Percentiles rank a stretch among this genome's conserved stretches.
Evolutionary conservation across 2,888 invertebrate genomes (phyloP).

Genomic region (Cheilosia scutellata): DNA sequence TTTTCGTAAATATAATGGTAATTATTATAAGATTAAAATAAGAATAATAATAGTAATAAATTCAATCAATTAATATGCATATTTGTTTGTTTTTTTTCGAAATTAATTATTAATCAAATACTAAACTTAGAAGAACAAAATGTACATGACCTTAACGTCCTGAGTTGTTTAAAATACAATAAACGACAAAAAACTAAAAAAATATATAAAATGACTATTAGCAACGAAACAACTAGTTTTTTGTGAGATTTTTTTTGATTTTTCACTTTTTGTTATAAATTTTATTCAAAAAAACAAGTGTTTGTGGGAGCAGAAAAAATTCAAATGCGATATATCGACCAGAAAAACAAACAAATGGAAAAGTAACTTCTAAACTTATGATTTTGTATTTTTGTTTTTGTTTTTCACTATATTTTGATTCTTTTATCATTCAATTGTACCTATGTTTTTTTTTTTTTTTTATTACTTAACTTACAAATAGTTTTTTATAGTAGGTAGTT

Average conservation of each 20-base stretch:
- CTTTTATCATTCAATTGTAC: constrained; percentile 45
- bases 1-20: constrained; percentile 58
- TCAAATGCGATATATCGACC: constrained; percentile 71
- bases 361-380: constrained; percentile 22
- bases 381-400: background rate
- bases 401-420: constrained; percentile 40
- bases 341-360: constrained; percentile 67
- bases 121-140: constrained; percentile 61
- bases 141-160: constrained; percentile 69
- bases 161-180: constrained; percentile 45
- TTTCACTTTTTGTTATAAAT: background rate
- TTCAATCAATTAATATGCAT: constrained; percentile 54
- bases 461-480: constrained; percentile 46
- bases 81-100: constrained; percentile 30
- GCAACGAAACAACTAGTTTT: constrained; percentile 66
- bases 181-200: constrained; percentile 23
- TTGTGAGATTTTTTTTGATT: background rate
- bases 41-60: constrained; percentile 61
- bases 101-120: constrained; percentile 41
- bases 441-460: constrained; percentile 29
- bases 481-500: constrained; percentile 44
- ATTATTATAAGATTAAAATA: constrained; percentile 55
- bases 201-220: constrained; percentile 45
- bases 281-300: constrained; percentile 20
- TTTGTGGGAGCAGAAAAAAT: constrained; percentile 51